Evolutionary conservation across 92 coral and sea anemone genomes (phyloP).

Genomic region (Diadumene lineata): DNA sequence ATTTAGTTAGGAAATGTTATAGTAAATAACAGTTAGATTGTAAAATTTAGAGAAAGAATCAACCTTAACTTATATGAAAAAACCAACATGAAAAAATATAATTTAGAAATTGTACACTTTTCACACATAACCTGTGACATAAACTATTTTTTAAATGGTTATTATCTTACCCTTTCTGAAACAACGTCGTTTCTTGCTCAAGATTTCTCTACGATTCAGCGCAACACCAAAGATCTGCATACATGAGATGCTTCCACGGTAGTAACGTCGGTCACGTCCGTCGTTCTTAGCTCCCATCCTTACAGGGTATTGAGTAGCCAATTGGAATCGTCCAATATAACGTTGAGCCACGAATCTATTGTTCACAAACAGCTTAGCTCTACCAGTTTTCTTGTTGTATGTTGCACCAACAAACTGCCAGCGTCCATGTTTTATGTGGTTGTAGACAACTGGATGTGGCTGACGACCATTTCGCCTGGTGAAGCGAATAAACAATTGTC

Average conservation of each 20-base stretch:
- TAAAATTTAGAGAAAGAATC: no score
- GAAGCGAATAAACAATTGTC: constrained; percentile 26
- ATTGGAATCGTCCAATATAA: constrained; percentile 31
- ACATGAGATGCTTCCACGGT: constrained; percentile 57
- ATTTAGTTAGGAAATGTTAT: background rate
- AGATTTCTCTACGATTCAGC: constrained; percentile 25
- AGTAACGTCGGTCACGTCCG: constrained; percentile 36
- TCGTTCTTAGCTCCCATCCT: constrained; percentile 38
- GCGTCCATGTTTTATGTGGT: background rate
- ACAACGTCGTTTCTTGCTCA: constrained; percentile 37
- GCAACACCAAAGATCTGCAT: constrained; percentile 57
- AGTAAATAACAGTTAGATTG: no score
- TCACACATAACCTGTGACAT: no score
- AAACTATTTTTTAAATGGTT: no score
- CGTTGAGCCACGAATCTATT: constrained; percentile 38
- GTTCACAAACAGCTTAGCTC: constrained; percentile 45
- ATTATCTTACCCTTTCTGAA: constrained; percentile 35
- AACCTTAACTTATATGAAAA: no score
- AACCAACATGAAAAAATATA: no score
- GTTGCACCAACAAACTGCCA: constrained; percentile 55
- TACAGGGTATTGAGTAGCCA: constrained; percentile 42
- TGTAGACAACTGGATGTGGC: constrained; percentile 12
- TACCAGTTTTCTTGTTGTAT: constrained; percentile 55
- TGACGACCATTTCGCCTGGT: constrained; percentile 13
- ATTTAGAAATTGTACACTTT: no score